Conservation (phyloP, 2,888 invertebrate genomes). For the Leptothorax acervorum region DNA sequence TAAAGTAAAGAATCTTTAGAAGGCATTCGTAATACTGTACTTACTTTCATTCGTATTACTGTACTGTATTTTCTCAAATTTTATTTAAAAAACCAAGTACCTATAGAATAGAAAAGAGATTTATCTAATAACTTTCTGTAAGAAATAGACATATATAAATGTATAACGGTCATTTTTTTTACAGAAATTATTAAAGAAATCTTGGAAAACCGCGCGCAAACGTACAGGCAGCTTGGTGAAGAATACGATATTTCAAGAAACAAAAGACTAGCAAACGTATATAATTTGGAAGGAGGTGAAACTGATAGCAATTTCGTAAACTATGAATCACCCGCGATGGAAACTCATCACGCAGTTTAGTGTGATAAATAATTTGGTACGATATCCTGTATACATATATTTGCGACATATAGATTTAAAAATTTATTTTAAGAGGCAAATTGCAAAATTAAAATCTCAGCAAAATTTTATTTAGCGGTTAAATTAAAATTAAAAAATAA, state of each 20-base stretch:
- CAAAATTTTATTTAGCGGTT: conserved; percentile 15
- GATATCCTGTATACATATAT: not conserved
- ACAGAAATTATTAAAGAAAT: conserved; percentile 92
- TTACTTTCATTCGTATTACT: too few relatives aligned
- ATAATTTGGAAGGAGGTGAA: conserved; percentile 78
- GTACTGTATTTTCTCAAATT: not conserved
- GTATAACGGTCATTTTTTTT: conserved; percentile 52
- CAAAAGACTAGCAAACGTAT: conserved; percentile 65
- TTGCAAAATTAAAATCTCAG: conserved; percentile 13
- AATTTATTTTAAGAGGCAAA: not conserved
- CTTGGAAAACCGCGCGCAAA: conserved; percentile 90
- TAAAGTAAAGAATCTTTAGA: not conserved
- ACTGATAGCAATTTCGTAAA: conserved; percentile 66
- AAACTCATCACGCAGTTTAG: conserved; percentile 61
- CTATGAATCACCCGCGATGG: conserved; percentile 63
- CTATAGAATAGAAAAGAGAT: not conserved
- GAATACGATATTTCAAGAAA: conserved; percentile 79
- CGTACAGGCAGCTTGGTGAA: conserved; percentile 86
- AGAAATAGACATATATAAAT: not conserved
- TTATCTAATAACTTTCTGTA: conserved; percentile 1
- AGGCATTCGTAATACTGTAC: not conserved
- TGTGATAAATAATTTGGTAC: conserved; percentile 31
- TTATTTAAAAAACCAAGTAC: not conserved
- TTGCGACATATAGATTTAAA: not conserved
- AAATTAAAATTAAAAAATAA: not conserved